A percentile compares a stretch with the other conserved stretches of the same genome.
Conservation (phyloP, 2,888 invertebrate genomes). For the Caenorhabditis sulstoni region DNA sequence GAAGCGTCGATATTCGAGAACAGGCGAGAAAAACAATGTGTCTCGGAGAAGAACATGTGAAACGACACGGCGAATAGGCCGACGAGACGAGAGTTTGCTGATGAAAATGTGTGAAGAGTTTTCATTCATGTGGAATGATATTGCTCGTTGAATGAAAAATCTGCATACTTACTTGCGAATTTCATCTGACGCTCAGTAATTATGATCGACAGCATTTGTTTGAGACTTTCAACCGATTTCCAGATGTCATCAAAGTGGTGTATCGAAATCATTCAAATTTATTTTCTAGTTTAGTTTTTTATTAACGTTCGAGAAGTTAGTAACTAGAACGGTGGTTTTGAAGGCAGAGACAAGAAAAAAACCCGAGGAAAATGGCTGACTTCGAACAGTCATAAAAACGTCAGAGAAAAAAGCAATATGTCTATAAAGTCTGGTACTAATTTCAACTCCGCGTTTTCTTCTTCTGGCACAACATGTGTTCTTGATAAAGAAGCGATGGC, state of each 20-base stretch:
- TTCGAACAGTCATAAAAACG: conserved; percentile 47
- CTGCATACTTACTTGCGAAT: conserved; percentile 4
- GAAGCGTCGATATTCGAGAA: conserved; percentile 44
- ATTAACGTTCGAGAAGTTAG: conserved; percentile 20
- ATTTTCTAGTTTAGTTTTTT: conserved; percentile 8
- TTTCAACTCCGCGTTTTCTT: conserved; percentile 35
- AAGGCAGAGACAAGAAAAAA: conserved; percentile 23
- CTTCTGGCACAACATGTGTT: conserved; percentile 46
- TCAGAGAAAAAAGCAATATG: conserved; percentile 27
- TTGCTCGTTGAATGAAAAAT: conserved; percentile 16
- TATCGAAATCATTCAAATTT: too few species aligned
- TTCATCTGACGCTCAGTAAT: neutral
- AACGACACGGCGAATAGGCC: neutral
- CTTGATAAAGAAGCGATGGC: conserved; percentile 45
- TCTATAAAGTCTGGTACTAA: conserved; percentile 54
- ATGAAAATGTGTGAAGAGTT: conserved; percentile 24
- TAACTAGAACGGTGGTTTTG: conserved; percentile 18
- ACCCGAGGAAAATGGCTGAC: conserved; percentile 45
- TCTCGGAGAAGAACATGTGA: conserved; percentile 9
- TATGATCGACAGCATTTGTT: too few species aligned
- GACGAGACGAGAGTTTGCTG: conserved; percentile 9
- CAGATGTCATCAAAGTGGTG: too few species aligned
- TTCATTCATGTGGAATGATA: conserved; percentile 42
- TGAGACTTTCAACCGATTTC: too few species aligned
- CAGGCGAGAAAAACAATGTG: conserved; percentile 3